Evolutionary conservation across 2,113 vertebrate species (phyloP), one percentile per base, ranked within the genome.

Genomic region (Benitochromis conjunctus): DNA sequence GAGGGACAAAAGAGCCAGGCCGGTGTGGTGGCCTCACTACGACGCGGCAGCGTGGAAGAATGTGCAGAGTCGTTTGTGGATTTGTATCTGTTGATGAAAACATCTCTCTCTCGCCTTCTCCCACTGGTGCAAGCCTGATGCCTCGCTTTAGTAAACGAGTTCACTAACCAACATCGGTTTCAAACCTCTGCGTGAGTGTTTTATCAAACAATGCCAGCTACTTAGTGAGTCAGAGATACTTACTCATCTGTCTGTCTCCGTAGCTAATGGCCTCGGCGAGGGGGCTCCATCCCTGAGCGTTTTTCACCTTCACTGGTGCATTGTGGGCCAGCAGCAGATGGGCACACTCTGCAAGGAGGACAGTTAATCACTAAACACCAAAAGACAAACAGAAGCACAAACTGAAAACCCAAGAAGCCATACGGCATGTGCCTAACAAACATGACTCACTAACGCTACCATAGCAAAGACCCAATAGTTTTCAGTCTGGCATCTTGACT

Each of bases 221-320:
- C 8, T 46, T 11, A 19, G 41, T 26, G 53, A 53, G n/a, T 79
- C 46, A 34, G 14, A 26, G 56, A 71, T 58, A 91, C 98, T 97
- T 97, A 99, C 99, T 99, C 98, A 99, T 99, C 94, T 99, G 98
- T 92, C 99, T 96, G 91, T 99, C 98, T 96, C 99, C 99, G 53
- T 99, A 99, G 95, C 99, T 99, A 95, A 99, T 99, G 95, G 99
- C 99, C 96, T 99, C 99, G 1, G 99, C 99, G 46, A 99, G 97
- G 82, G 99, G 98, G 95, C 98, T 99, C 99, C 99, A 99, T 96
- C 99, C 99, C 97, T 99, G 99, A 97, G 98, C 98, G 9, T 99
- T 99, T 96, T 99, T 99, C 96, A 99, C 98, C 96, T 99, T 99
- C 83, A 99, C 99, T 53, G 98, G 98, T 96, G 99, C 98, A 91